Evolutionary conservation across 2,113 vertebrate species (phyloP), one percentile per base, ranked within the genome.

Genomic region (Scolopax mira): DNA sequence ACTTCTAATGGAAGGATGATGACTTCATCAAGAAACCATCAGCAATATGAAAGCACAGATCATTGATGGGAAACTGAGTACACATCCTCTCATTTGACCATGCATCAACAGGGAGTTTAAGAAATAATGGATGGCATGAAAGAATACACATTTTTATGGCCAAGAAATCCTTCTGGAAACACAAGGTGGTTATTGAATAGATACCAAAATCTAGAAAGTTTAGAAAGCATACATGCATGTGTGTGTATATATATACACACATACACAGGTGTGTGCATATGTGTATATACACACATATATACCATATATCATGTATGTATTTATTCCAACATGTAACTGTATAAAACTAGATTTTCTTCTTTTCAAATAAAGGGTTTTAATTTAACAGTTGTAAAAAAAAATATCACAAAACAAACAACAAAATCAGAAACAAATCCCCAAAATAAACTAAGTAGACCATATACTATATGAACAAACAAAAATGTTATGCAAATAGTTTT

Each of bases 141-240:
- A 96, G 72, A 92, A 84, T 37, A 77, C 55, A 90, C 28, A 87
- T 95, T 96, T 97, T 96, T 80, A 94, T 21, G 78, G 85, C 81
- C 44, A 96, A 95, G 37, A 97, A 98, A 97, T 96, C 81, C 94
- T 97, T 97, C 96, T 94, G 96, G 94, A 98, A 97, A 97, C 89
- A 88, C 78, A 93, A 96, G 81, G 69, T 95, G 91, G 80, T 94
- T 91, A 89, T 67, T 80, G 71, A 97, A 95, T 57, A 97, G 88
- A 88, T 81, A 93, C 18, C 35, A 44, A 96, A 96, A 94, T 79
- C 62, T 86, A 80, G 42, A 79, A 95, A 95, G 28, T 24, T 23
- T 84, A 72, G 60, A 82, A 84, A 71, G 46, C 13, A 72, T 83
- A 95, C 80, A 71, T 18, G 31, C 17, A 69, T 37, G 7, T 69